These are phyloP conservation scores for Ceyx erithaca DNA, from an alignment of 2,797 vertebrate species.

Conservation along the genomic window DNA sequence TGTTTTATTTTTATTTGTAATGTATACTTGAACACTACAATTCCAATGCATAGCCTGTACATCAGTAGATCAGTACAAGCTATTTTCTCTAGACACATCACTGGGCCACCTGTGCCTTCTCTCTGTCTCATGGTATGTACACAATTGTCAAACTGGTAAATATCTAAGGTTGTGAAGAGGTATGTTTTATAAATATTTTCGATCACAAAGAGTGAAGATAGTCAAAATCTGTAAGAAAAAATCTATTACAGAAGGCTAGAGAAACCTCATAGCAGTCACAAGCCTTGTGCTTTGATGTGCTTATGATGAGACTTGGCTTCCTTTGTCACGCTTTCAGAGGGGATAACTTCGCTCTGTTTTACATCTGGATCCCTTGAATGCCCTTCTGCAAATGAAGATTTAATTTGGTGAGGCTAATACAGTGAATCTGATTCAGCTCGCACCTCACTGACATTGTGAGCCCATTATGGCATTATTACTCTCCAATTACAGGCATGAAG, in stretches of 20 bases:
- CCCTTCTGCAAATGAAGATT: constrained; percentile 54
- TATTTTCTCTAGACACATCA: not conserved
- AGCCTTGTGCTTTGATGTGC: not conserved
- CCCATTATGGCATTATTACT: constrained; percentile 9
- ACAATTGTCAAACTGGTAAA: not conserved
- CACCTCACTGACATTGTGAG: not conserved
- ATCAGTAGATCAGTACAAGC: not conserved
- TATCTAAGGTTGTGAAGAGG: not conserved
- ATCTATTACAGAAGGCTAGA: not conserved
- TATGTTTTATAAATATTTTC: not conserved
- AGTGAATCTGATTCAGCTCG: constrained; percentile 22
- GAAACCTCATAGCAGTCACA: not conserved
- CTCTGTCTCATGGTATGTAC: not conserved
- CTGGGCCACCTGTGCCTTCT: not conserved
- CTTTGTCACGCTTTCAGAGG: not conserved
- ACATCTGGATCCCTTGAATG: constrained; percentile 40
- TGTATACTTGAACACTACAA: not conserved
- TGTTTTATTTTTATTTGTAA: not conserved
- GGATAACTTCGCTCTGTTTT: constrained; percentile 40
- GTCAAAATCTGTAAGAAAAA: not conserved
- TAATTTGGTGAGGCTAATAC: constrained; percentile 53
- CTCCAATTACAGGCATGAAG: constrained; percentile 15
- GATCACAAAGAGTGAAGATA: not conserved
- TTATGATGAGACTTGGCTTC: not conserved
- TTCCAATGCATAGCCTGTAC: not conserved